These are phyloP conservation scores for Physocephala rufipes DNA, from an alignment of 2,888 invertebrate species.

Conservation along the genomic window DNA sequence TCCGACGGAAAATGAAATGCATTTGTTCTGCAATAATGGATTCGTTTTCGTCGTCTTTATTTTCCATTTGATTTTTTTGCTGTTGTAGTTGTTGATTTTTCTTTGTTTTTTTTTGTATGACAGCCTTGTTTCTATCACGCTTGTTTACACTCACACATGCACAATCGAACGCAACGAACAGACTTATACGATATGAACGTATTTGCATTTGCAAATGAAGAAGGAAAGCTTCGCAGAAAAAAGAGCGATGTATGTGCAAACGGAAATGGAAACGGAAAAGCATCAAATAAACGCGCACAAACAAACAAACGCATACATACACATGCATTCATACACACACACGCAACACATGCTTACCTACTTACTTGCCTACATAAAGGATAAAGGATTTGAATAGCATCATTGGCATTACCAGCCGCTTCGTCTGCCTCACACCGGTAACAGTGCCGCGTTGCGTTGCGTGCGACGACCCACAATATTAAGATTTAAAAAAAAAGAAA, in stretches of 20 bases:
- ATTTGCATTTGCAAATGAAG: constrained; percentile 8
- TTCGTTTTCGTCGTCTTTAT: not conserved
- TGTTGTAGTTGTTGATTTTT: constrained; percentile 11
- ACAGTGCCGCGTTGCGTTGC: constrained; percentile 16
- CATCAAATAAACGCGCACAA: constrained; percentile 6
- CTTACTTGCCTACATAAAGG: constrained; percentile 4
- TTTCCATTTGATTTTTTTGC: constrained; percentile 12
- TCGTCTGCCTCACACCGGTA: not conserved
- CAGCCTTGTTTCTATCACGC: not conserved
- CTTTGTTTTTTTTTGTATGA: constrained; percentile 2
- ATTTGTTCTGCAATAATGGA: not conserved
- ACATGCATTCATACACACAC: no score
- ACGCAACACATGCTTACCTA: no score
- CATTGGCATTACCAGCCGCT: constrained; percentile 9
- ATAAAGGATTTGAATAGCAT: constrained; percentile 27
- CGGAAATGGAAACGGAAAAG: constrained; percentile 22
- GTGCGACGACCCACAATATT: constrained; percentile 29
- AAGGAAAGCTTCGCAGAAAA: not conserved
- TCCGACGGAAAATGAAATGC: constrained; percentile 9
- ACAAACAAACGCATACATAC: constrained; percentile 6
- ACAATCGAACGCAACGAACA: not conserved
- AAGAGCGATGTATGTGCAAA: constrained; percentile 9
- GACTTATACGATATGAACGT: not conserved
- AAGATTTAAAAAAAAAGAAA: constrained; percentile 24
- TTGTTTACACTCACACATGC: not conserved